Evolutionary conservation across 2,888 invertebrate genomes (phyloP).

Genomic region (Dorcus hopei): DNA sequence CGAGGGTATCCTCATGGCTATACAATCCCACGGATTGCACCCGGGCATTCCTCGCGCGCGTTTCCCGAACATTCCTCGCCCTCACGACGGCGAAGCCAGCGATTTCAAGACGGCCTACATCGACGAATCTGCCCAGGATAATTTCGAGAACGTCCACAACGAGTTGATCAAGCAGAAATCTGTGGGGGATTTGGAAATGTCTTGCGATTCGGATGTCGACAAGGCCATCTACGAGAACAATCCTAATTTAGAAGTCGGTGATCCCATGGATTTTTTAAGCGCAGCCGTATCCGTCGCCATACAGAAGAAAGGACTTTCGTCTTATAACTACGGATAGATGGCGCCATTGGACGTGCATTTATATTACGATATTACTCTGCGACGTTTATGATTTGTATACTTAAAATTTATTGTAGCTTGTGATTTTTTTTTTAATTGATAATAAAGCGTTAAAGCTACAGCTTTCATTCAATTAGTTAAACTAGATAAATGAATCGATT

Average conservation of each 20-base stretch:
- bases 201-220: background rate
- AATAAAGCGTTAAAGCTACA: too few relatives aligned
- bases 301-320: conserved; percentile 67
- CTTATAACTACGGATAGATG: conserved; percentile 33
- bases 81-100: background rate
- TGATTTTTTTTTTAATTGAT: too few relatives aligned
- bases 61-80: background rate
- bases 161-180: conserved; percentile 29
- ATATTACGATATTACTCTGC: too few relatives aligned
- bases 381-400: too few relatives aligned
- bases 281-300: conserved; percentile 74
- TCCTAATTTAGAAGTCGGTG: conserved; percentile 25
- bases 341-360: background rate
- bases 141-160: conserved; percentile 35
- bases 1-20: conserved; percentile 72
- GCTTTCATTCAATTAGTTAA: too few relatives aligned
- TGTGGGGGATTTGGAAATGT: conserved; percentile 7
- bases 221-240: conserved; percentile 7
- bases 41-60: conserved; percentile 22
- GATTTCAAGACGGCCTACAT: background rate
- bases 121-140: conserved; percentile 33
- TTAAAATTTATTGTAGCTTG: too few relatives aligned
- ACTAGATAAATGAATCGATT: too few relatives aligned
- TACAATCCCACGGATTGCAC: conserved; percentile 67
- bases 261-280: conserved; percentile 61